Percentiles rank a stretch among this genome's conserved stretches.
Evolutionary conservation across 1,140 invertebrate species (phyloP).

Genomic region (Acromyrmex echinatior): DNA sequence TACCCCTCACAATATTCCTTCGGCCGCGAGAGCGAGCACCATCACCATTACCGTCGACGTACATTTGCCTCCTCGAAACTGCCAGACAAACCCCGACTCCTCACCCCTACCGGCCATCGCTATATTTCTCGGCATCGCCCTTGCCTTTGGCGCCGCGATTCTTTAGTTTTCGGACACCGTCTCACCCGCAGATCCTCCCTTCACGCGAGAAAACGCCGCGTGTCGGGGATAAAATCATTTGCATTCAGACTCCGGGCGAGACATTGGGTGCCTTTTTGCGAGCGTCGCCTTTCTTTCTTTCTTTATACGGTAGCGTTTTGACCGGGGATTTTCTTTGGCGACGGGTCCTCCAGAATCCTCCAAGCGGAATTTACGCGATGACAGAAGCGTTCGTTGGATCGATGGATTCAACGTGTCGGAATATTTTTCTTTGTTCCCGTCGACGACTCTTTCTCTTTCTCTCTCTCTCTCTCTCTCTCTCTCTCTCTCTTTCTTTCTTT

Average conservation of each 20-base stretch:
- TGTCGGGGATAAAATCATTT: conserved; percentile 66
- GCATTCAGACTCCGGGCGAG: conserved; percentile 67
- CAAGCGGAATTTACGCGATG: conserved; percentile 58
- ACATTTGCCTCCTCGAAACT: conserved; percentile 65
- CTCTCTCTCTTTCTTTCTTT: background rate
- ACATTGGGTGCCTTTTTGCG: conserved; percentile 67
- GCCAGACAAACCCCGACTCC: conserved; percentile 8
- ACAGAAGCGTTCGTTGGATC: conserved; percentile 27
- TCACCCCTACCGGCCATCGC: background rate
- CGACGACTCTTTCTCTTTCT: background rate
- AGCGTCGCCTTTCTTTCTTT: conserved; percentile 51
- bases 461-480: background rate
- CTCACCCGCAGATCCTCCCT: background rate
- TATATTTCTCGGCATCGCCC: conserved; percentile 69
- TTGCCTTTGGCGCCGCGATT: conserved; percentile 73
- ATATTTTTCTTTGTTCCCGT: conserved; percentile 19
- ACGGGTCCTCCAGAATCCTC: background rate
- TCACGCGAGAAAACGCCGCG: conserved; percentile 9
- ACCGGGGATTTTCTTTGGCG: conserved; percentile 33
- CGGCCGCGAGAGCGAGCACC: conserved; percentile 27
- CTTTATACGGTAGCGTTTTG: conserved; percentile 49
- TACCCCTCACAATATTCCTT: conserved; percentile 16
- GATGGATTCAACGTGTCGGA: conserved; percentile 16
- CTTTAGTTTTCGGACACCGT: conserved; percentile 66
- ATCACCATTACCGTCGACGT: conserved; percentile 57